A percentile compares a stretch with the other conserved stretches of the same genome.
Evolutionary conservation across 2,113 vertebrate genomes (phyloP).

Genomic region (Oryzias woworae): DNA sequence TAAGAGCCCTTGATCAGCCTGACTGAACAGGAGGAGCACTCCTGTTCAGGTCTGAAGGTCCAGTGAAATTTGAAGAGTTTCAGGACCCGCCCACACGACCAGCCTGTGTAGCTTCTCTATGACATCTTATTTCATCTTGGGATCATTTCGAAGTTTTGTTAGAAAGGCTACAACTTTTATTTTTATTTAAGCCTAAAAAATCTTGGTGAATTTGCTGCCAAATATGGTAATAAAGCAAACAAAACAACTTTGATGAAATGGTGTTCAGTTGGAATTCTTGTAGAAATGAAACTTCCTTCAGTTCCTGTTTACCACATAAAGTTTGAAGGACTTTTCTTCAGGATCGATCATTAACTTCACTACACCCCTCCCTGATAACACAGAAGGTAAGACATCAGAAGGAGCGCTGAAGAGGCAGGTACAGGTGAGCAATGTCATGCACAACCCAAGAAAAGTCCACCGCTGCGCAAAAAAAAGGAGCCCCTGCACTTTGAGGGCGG

Average conservation of each 20-base stretch:
- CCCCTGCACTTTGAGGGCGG: accelerated
- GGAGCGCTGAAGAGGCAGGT: not conserved
- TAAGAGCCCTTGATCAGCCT: not conserved
- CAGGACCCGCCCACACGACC: not conserved
- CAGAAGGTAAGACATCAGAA: slow-evolving; percentile 11
- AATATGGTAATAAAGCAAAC: too few species aligned
- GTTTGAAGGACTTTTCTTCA: slow-evolving; percentile 20
- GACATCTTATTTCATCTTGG: too few species aligned
- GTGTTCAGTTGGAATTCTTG: too few species aligned
- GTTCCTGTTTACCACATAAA: slow-evolving; percentile 4
- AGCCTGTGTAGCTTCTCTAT: slow-evolving; percentile 1
- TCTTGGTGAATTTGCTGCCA: too few species aligned
- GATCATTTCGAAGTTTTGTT: too few species aligned
- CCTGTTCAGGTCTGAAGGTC: slow-evolving; percentile 25
- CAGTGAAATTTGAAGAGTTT: slow-evolving; percentile 32
- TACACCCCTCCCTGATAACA: slow-evolving; percentile 37
- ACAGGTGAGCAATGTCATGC: not conserved
- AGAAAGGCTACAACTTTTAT: too few species aligned
- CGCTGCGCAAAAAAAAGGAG: not conserved
- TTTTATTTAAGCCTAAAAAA: too few species aligned
- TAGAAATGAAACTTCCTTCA: too few species aligned
- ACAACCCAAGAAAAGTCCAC: not conserved
- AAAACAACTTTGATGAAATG: too few species aligned
- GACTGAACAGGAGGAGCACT: slow-evolving; percentile 39
- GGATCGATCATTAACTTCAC: slow-evolving; percentile 60